These are phyloP conservation scores for Psophia crepitans DNA, from an alignment of 2,113 vertebrate genomes.

Conservation along the genomic window DNA sequence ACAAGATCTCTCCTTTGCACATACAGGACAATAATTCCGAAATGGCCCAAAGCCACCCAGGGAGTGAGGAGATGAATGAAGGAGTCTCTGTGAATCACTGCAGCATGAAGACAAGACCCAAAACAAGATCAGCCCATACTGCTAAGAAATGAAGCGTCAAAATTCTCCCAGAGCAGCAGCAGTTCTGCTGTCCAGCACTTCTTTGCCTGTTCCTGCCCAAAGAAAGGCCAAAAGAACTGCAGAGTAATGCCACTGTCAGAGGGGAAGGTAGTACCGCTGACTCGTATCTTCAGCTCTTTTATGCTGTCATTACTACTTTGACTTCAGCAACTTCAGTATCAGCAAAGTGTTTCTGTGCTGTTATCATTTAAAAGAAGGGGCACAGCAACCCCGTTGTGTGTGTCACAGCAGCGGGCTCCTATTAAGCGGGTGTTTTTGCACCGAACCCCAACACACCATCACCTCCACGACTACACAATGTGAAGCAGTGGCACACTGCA, in stretches of 20 bases:
- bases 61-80: background rate
- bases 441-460: rapidly evolving
- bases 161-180: background rate
- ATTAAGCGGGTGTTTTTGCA: background rate
- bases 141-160: background rate
- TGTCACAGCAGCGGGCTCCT: background rate
- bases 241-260: background rate
- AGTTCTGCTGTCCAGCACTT: background rate
- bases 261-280: background rate
- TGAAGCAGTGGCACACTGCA: background rate
- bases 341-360: background rate
- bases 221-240: background rate
- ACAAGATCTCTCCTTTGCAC: background rate
- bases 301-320: background rate
- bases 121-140: background rate
- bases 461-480: rapidly evolving
- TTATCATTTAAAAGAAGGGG: background rate
- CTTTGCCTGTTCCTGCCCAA: background rate
- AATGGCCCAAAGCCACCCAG: background rate
- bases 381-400: background rate
- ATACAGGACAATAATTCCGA: background rate
- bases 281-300: background rate
- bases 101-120: background rate
- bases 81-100: background rate
- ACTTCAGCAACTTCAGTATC: background rate